Percentiles rank a stretch among this genome's conserved stretches.
These are phyloP conservation scores for Galaxias olidus DNA, from an alignment of 2,797 vertebrate genomes.

Conservation along the genomic window DNA sequence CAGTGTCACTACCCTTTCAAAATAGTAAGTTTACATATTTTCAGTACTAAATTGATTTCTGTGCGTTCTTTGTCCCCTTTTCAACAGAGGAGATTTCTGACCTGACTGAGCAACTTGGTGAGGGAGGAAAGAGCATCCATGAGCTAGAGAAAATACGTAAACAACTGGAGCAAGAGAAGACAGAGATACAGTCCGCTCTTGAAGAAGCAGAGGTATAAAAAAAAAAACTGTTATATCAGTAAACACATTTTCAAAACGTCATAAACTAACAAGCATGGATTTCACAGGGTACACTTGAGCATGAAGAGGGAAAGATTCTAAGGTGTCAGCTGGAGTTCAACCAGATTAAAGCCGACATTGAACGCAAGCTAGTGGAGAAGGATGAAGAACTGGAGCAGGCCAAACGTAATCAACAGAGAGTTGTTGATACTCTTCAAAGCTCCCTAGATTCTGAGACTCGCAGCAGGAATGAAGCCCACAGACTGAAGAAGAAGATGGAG, in stretches of 20 bases:
- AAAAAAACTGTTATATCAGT: too few relatives aligned
- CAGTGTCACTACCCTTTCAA: not conserved
- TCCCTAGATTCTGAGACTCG: slow-evolving; percentile 65
- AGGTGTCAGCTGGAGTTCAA: slow-evolving; percentile 78
- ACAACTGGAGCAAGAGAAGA: slow-evolving; percentile 82
- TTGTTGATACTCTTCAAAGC: slow-evolving; percentile 68
- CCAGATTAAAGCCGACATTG: slow-evolving; percentile 76
- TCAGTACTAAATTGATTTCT: not conserved
- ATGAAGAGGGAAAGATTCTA: slow-evolving; percentile 79
- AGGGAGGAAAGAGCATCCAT: slow-evolving; percentile 75
- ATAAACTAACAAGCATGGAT: not conserved
- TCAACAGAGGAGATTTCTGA: slow-evolving; percentile 87
- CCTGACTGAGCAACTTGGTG: slow-evolving; percentile 84
- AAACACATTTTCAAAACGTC: slow-evolving; percentile 10
- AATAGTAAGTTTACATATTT: not conserved
- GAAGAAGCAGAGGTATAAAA: slow-evolving; percentile 90
- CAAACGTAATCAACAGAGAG: slow-evolving; percentile 79
- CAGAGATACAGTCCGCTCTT: slow-evolving; percentile 83
- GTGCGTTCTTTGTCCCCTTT: too few relatives aligned
- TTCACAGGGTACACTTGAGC: slow-evolving; percentile 65
- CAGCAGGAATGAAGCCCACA: slow-evolving; percentile 66
- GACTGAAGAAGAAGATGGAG: slow-evolving; percentile 73
- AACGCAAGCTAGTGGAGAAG: slow-evolving; percentile 78
- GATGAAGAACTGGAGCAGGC: slow-evolving; percentile 82
- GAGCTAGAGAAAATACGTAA: slow-evolving; percentile 81